Conservation (phyloP, 1,140 invertebrate species). For the Drosophila tropicalis region DNA sequence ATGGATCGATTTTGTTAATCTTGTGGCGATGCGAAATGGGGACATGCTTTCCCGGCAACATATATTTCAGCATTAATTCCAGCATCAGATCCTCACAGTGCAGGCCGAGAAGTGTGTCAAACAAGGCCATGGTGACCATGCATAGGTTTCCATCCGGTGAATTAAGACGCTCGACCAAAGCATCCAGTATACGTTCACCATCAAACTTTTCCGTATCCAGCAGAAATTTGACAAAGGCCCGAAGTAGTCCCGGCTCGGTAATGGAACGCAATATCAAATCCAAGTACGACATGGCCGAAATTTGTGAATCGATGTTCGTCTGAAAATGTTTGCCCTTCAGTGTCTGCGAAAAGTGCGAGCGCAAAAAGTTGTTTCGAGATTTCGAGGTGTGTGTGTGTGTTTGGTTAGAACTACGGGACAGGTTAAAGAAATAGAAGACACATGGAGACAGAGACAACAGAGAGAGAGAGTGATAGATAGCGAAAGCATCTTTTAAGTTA, state of each 20-base stretch:
- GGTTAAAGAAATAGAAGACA: conserved; percentile 49
- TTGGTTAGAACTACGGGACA: conserved; percentile 60
- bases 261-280: conserved; percentile 94
- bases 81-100: conserved; percentile 99
- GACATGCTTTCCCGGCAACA: conserved; percentile 95
- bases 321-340: conserved; percentile 85
- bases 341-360: conserved; percentile 79
- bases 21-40: conserved; percentile 92
- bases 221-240: conserved; percentile 93
- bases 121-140: conserved; percentile 94
- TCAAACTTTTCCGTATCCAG: conserved; percentile 93
- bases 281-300: conserved; percentile 95
- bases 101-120: conserved; percentile 95
- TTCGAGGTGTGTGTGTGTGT: conserved; percentile 73
- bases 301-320: conserved; percentile 92
- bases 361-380: conserved; percentile 83
- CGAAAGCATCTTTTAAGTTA: neutral
- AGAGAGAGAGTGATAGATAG: conserved; percentile 34
- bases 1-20: conserved; percentile 91
- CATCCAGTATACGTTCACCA: conserved; percentile 90
- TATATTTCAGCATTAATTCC: conserved; percentile 93
- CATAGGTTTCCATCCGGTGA: conserved; percentile 89
- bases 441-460: conserved; percentile 39
- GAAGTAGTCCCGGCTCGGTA: conserved; percentile 92
- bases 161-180: conserved; percentile 90